These are phyloP conservation scores for Parapsyche elsis DNA, from an alignment of 1,140 invertebrate genomes.

Conservation along the genomic window DNA sequence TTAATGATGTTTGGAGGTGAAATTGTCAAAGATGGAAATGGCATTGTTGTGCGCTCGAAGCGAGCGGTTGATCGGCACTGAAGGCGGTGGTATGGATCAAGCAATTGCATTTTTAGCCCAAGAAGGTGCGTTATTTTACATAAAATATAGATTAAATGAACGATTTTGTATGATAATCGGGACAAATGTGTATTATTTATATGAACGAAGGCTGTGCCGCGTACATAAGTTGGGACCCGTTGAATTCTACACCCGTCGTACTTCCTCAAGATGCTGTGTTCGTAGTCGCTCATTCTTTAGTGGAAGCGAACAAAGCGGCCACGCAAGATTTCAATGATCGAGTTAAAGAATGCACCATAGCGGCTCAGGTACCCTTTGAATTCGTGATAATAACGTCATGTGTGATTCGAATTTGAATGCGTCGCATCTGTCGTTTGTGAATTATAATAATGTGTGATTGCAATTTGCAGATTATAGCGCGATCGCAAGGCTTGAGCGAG, in stretches of 20 bases:
- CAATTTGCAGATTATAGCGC: constrained; percentile 37
- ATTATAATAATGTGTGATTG: background rate
- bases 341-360: constrained; percentile 93
- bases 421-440: no score
- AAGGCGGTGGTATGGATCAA: constrained; percentile 99
- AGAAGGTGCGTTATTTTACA: constrained; percentile 68
- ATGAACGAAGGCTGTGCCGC: constrained; percentile 77
- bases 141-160: background rate
- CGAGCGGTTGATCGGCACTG: constrained; percentile 93
- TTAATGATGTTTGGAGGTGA: constrained; percentile 58
- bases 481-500: constrained; percentile 24
- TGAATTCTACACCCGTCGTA: constrained; percentile 80
- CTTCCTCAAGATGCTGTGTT: constrained; percentile 87
- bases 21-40: constrained; percentile 78
- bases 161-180: background rate
- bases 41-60: constrained; percentile 88
- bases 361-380: constrained; percentile 84
- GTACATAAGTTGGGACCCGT: constrained; percentile 94
- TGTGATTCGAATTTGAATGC: no score
- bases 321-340: constrained; percentile 90
- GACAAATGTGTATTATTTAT: background rate
- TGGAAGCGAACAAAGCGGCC: constrained; percentile 93
- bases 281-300: constrained; percentile 93
- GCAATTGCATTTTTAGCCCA: constrained; percentile 95
- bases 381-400: no score